Evolutionary conservation across 1,140 invertebrate species (phyloP).

Genomic region (Popillia japonica): DNA sequence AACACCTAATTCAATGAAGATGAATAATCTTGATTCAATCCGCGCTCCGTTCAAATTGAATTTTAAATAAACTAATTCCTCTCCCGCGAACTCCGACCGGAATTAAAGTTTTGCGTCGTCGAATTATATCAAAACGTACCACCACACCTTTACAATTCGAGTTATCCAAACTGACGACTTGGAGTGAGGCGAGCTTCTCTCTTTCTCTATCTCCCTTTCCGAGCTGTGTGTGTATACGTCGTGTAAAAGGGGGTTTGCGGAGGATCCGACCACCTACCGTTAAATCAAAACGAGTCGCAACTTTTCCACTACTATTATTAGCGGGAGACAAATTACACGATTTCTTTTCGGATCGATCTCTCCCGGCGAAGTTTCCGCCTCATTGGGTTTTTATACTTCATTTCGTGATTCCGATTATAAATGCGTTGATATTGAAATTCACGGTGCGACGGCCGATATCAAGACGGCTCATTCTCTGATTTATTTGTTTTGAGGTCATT

Average conservation of each 20-base stretch:
- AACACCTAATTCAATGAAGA: no score
- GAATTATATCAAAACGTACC: no score
- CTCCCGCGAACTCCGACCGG: no score
- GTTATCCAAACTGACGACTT: no score
- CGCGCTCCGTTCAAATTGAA: no score
- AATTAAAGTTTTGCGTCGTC: no score
- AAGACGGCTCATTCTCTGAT: conserved; percentile 20
- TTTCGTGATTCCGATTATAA: conserved; percentile 31
- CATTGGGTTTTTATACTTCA: conserved; percentile 27
- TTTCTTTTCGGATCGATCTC: conserved; percentile 28
- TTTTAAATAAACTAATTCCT: no score
- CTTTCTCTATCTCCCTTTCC: no score
- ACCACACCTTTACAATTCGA: no score
- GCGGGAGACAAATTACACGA: conserved; percentile 25
- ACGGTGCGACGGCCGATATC: conserved; percentile 31
- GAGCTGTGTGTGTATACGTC: no score
- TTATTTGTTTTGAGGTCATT: conserved; percentile 33
- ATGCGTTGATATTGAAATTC: conserved; percentile 35
- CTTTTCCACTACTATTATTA: conserved; percentile 32
- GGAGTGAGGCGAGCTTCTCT: no score
- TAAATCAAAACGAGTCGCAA: conserved; percentile 18
- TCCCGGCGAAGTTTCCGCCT: not conserved
- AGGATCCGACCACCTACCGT: not conserved
- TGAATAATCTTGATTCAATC: no score
- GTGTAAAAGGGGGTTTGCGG: not conserved